Evolutionary conservation across 1,140 invertebrate genomes (phyloP).

Genomic region (Luehdorfia chinensis): DNA sequence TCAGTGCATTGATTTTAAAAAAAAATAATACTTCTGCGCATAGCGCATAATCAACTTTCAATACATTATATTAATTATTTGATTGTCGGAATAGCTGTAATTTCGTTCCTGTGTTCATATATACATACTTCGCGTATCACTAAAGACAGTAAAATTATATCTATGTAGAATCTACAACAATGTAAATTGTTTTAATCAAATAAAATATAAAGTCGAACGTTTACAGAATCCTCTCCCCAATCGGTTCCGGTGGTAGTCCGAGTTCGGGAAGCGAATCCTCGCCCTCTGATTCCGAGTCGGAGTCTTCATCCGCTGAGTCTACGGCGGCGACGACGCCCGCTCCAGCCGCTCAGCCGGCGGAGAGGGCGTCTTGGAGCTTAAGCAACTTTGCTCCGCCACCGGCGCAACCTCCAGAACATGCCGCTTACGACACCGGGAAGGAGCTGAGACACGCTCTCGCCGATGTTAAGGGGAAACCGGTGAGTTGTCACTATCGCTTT

Average conservation of each 20-base stretch:
- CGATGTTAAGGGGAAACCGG: constrained; percentile 67
- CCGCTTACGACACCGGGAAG: constrained; percentile 63
- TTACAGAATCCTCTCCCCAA: constrained; percentile 58
- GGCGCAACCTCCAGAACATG: constrained; percentile 54
- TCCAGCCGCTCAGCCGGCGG: constrained; percentile 35
- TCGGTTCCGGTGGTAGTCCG: constrained; percentile 57
- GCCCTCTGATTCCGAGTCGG: constrained; percentile 59
- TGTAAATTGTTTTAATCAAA: too few relatives aligned
- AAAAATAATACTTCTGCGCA: too few relatives aligned
- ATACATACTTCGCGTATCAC: too few relatives aligned
- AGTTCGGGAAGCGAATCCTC: constrained; percentile 64
- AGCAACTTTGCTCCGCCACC: constrained; percentile 66
- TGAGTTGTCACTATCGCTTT: too few relatives aligned
- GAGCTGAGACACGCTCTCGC: constrained; percentile 69
- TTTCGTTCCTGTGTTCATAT: too few relatives aligned
- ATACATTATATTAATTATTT: too few relatives aligned
- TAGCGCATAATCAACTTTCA: too few relatives aligned
- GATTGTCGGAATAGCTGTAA: too few relatives aligned
- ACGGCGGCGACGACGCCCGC: constrained; percentile 41
- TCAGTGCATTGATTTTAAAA: too few relatives aligned
- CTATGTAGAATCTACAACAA: too few relatives aligned
- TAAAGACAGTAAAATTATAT: too few relatives aligned
- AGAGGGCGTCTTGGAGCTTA: constrained; percentile 60
- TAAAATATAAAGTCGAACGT: too few relatives aligned
- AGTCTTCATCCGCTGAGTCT: constrained; percentile 67